These are phyloP conservation scores for Pinctada fucata DNA, from an alignment of 2,888 invertebrate genomes.

Conservation along the genomic window DNA sequence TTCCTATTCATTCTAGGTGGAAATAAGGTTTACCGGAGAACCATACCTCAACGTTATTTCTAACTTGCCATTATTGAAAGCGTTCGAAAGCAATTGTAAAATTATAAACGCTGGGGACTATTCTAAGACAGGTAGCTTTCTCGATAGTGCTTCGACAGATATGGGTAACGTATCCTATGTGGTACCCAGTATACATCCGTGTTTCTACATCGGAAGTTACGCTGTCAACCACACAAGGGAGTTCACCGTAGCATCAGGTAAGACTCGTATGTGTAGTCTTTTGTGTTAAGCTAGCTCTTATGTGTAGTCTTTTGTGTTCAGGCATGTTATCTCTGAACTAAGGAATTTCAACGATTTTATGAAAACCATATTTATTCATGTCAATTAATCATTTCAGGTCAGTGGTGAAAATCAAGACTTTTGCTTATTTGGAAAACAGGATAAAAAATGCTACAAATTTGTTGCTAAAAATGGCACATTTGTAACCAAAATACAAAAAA, in stretches of 20 bases:
- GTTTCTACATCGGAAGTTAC: constrained; percentile 60
- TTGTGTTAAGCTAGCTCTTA: too few relatives aligned
- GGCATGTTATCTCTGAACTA: too few relatives aligned
- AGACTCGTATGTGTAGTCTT: neutral
- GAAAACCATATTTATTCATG: too few relatives aligned
- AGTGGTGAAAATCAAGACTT: too few relatives aligned
- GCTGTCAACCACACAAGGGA: constrained; percentile 68
- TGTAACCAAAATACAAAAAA: too few relatives aligned
- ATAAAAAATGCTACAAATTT: too few relatives aligned
- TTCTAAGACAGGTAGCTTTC: neutral
- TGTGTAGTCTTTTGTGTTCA: too few relatives aligned
- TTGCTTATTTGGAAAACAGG: too few relatives aligned
- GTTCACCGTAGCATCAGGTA: constrained; percentile 68
- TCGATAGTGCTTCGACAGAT: constrained; percentile 64
- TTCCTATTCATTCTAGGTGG: constrained; percentile 42
- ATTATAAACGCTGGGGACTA: constrained; percentile 52
- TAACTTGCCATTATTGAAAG: constrained; percentile 56
- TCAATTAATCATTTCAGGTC: too few relatives aligned
- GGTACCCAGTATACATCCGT: constrained; percentile 67
- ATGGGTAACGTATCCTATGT: constrained; percentile 72
- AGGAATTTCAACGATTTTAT: too few relatives aligned
- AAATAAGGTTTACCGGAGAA: constrained; percentile 36
- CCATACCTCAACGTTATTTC: constrained; percentile 61
- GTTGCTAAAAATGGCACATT: too few relatives aligned
- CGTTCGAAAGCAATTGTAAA: constrained; percentile 64